phyloP scores from a whole-genome alignment of 2,888 invertebrate genomes.

The Lepidocyrtinus sp. region DNA sequence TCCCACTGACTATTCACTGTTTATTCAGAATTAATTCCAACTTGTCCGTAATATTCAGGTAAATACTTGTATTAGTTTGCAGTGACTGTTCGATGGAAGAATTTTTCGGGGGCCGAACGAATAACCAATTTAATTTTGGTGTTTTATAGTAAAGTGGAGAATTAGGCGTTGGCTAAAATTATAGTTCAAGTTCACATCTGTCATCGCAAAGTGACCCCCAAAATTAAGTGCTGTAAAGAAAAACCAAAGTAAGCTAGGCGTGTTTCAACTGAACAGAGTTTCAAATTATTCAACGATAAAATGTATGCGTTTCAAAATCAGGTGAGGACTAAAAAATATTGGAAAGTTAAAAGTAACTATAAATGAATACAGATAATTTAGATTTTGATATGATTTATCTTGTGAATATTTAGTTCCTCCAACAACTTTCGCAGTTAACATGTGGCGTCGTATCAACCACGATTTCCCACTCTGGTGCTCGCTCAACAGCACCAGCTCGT shows the following conservation, averaged over 20 bases:
- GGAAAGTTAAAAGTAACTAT: neutral
- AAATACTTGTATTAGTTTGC: neutral
- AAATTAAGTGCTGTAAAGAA: neutral
- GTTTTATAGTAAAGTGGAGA: constrained; percentile 3
- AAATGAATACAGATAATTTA: neutral
- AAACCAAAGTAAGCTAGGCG: neutral
- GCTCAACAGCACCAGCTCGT: constrained; percentile 46
- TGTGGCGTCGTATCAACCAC: constrained; percentile 57
- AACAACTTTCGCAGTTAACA: constrained; percentile 61
- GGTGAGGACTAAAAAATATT: constrained; percentile 27
- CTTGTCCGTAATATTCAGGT: neutral
- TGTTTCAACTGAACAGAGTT: no score
- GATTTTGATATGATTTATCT: neutral
- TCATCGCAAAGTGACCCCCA: neutral
- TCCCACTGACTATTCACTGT: neutral
- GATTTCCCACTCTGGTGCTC: constrained; percentile 57
- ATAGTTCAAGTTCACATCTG: neutral
- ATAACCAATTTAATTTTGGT: constrained; percentile 3
- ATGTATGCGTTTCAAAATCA: constrained; percentile 64
- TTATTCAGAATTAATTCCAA: neutral
- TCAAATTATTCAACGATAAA: constrained; percentile 14
- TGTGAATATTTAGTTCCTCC: constrained; percentile 46
- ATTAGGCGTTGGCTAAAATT: neutral
- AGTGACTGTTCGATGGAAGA: neutral
- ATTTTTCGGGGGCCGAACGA: no score